Base-by-base conservation (phyloP, 2,113 vertebrate species). In the Phycodurus eques region DNA sequence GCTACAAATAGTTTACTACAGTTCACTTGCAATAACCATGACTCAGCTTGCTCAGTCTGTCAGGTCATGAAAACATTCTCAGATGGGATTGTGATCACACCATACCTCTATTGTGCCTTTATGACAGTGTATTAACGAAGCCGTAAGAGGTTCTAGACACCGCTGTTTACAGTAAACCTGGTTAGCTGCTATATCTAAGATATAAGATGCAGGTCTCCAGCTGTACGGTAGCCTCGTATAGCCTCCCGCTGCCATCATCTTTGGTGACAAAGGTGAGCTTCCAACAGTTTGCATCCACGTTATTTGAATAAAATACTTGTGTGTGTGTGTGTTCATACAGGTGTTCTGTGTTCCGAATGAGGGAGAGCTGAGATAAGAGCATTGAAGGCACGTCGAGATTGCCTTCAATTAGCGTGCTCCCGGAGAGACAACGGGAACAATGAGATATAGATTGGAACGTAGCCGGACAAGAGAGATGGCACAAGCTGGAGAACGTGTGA, bases 361-460 rank as follows among this genome's bases (percentile, higher is more conserved):
- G 49, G 74, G 42, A 71, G 68, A 75, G 56, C 49, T 70, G 80
- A 81, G 79, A 83, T 83, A 81, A 79, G 78, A 75, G 79, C 72
- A 79, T 75, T 73, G 75, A 77, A 69, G 78, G 66, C 82, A 67
- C 88, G 82, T 84, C 84, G 60, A 13, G 76, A 86, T 76, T 84
- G 84, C 71, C 84, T 83, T 87, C 83, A 88, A 88, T 89, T 90
- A 85, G 86, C 59, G 81, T 61, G 53, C 72, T 83, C 77, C 67
- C 78, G 74, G 60, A 69, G 76, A 81, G 87, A 82, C 56, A 53
- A 71, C 74, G 71, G 69, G 85, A 81, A 89, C 83, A 88, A 91
- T 88, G 74, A 83, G 81, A 82, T 82, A 83, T 85, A 84, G 88
- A 90, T 88, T 88, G 83, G 85, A 75, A 83, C 81, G 86, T 82